phyloP scores from a whole-genome alignment of 2,797 vertebrate species.

The Meda fulgida region DNA sequence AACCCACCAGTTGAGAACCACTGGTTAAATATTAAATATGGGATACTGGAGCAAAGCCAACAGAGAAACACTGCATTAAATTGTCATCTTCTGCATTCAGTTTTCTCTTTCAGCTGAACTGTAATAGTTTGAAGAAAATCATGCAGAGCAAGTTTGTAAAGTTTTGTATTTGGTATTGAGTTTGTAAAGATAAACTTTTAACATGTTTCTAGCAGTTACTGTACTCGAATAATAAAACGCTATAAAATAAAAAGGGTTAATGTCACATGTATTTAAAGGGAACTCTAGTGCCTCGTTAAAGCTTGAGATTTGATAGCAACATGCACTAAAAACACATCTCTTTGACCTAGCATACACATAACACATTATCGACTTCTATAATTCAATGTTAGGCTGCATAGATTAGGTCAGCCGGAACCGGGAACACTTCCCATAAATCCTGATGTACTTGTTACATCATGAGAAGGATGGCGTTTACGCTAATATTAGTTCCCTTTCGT shows the following conservation, averaged over 20 bases:
- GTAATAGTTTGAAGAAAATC: neutral
- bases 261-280: neutral
- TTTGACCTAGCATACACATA: too few species aligned
- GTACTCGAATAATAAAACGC: neutral
- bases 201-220: neutral
- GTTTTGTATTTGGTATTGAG: neutral
- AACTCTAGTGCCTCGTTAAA: neutral
- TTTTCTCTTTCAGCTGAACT: neutral
- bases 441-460: too few species aligned
- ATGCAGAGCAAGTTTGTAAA: neutral
- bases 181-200: neutral
- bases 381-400: too few species aligned
- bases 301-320: neutral
- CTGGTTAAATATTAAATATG: neutral
- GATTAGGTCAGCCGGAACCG: too few species aligned
- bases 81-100: neutral
- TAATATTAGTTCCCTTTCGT: too few species aligned
- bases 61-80: neutral
- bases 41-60: neutral
- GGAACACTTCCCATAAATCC: too few species aligned
- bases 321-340: neutral
- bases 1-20: too few species aligned
- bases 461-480: too few species aligned
- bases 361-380: too few species aligned
- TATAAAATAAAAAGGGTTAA: neutral